These are phyloP conservation scores for Cyanoderma ruficeps DNA, from an alignment of 2,113 vertebrate species.

Conservation along the genomic window DNA sequence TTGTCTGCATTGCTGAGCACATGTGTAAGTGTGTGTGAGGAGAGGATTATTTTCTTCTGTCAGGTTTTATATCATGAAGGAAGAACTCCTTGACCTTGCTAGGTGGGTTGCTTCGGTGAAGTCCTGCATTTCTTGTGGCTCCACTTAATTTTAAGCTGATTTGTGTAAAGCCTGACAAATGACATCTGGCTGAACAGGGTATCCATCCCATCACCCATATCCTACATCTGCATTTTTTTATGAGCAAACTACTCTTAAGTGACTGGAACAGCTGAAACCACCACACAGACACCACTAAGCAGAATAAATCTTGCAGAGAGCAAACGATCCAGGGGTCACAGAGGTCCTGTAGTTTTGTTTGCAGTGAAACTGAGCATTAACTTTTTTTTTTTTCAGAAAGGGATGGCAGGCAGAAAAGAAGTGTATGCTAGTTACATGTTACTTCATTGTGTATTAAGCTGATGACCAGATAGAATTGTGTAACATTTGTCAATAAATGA, in stretches of 20 bases:
- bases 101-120: not conserved
- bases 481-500: constrained; percentile 49
- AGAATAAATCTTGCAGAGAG: not conserved
- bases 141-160: not conserved
- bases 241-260: not conserved
- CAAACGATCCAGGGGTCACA: not conserved
- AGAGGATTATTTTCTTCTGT: not conserved
- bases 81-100: not conserved
- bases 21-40: not conserved
- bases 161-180: not conserved
- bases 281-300: not conserved
- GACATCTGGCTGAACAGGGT: not conserved
- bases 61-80: not conserved
- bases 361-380: constrained; percentile 36
- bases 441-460: constrained; percentile 8
- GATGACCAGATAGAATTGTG: constrained; percentile 44
- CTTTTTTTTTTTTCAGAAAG: not conserved
- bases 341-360: constrained; percentile 1
- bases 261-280: not conserved
- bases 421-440: not conserved
- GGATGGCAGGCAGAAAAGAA: not conserved
- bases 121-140: not conserved
- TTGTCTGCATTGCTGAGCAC: fast-evolving
- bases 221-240: not conserved
- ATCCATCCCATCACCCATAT: not conserved